Conservation (phyloP, 2,797 vertebrate genomes). For the Bufotes viridis region DNA sequence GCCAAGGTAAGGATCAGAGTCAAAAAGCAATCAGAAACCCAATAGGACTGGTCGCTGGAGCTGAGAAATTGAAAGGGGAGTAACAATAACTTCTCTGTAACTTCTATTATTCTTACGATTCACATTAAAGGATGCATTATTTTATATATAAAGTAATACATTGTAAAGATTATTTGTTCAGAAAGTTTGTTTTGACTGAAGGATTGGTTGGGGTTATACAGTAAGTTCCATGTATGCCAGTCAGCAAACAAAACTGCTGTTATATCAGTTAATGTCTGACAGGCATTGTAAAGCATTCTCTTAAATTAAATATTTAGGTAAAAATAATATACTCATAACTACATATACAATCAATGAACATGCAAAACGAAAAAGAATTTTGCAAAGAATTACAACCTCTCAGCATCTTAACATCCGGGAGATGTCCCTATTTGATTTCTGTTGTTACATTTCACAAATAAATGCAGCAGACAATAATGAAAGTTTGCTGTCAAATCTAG, state of each 20-base stretch:
- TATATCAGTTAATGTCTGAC: background rate
- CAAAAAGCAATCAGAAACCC: too few relatives aligned
- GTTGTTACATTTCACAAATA: constrained; percentile 58
- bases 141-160: too few relatives aligned
- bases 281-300: background rate
- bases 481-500: constrained; percentile 62
- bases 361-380: constrained; percentile 36
- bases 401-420: constrained; percentile 21
- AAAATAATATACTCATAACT: background rate
- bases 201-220: too few relatives aligned
- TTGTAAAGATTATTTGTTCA: background rate
- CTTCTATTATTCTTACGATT: too few relatives aligned
- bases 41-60: too few relatives aligned
- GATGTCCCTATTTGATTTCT: constrained; percentile 53
- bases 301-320: background rate
- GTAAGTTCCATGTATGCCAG: background rate
- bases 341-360: background rate
- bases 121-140: too few relatives aligned
- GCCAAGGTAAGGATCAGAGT: too few relatives aligned
- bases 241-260: background rate
- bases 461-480: constrained; percentile 63
- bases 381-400: constrained; percentile 19
- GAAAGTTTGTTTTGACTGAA: background rate
- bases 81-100: too few relatives aligned
- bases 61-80: too few relatives aligned